Base-by-base conservation (phyloP, 2,888 invertebrate species). In the Carterocephalus palaemon region DNA sequence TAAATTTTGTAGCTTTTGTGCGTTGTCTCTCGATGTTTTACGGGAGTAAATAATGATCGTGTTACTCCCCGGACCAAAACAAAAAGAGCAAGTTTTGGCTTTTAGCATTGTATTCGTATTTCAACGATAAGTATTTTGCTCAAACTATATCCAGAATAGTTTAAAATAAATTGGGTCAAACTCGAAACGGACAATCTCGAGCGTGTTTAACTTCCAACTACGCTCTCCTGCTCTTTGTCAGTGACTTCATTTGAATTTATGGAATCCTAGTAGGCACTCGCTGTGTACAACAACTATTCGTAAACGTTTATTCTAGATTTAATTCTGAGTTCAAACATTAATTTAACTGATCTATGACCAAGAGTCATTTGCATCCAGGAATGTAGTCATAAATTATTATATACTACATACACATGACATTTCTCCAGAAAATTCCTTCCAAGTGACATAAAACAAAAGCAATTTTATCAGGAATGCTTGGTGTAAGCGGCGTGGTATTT, bases 401-500 rank as follows among this genome's bases (percentile, higher is more conserved):
- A 29, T 16, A 16, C 16, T 8, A 29, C 16, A 29, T 15, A 8
- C 15, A 15, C 29, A 16, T 16, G 29, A 2, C 2, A 28, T 34
- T 34, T 31, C 29, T 31, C 36, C 13, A 31, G 22, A 10, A 31
- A 37, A 43, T 43, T 36, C 43, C 43, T 23, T 22, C 29, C 13
- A 1, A 43, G 12, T 31, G 43, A 37, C 43, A 23, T 37, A 37
- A 37, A 43, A 43, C 36, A 43, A 43, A 43, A 36, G 43, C 43
- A 37, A 31, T 37, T 43, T 37, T 37, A 37, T 37, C 12, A 31
- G 43, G 43, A 36, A 43, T 43, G 36, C 17, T 9, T 36, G 15
- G 36, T 40, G 16, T 42, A 28, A 39, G 38, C 31, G 39, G 29
- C 31, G 15, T 16, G 36, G 23, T 36, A 36, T 36, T 43, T 16